These are phyloP conservation scores for Danionella cerebrum DNA, from an alignment of 2,113 vertebrate species.

Conservation along the genomic window DNA sequence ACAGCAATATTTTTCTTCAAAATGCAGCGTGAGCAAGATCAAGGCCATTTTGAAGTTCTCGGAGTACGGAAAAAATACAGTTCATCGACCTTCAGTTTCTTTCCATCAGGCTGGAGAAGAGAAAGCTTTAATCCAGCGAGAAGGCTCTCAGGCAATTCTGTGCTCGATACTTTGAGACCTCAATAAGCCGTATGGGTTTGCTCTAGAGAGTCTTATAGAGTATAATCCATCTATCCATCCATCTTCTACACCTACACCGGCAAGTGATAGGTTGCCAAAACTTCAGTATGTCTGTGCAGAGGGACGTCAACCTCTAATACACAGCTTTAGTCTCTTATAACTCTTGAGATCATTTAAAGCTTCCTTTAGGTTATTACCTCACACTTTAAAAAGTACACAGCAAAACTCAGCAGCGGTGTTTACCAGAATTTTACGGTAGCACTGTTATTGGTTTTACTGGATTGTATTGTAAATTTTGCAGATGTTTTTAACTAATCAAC, in stretches of 20 bases:
- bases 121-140: constrained; percentile 60
- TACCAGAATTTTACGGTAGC: no score
- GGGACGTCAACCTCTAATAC: no score
- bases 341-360: no score
- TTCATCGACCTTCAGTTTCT: constrained; percentile 51
- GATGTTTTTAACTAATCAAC: no score
- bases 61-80: constrained; percentile 50
- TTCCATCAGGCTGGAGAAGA: constrained; percentile 49
- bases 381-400: no score
- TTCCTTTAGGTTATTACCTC: no score
- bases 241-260: constrained; percentile 16
- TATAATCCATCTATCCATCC: not conserved
- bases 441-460: no score
- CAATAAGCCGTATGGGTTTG: no score
- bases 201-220: not conserved
- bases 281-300: constrained; percentile 11
- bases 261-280: not conserved
- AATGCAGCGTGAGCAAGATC: constrained; percentile 22
- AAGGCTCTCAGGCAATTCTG: constrained; percentile 11
- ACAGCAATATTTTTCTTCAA: constrained; percentile 9
- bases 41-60: constrained; percentile 27
- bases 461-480: no score
- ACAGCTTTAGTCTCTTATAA: no score
- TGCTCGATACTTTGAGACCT: no score
- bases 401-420: no score